These are phyloP conservation scores for Xyrauchen texanus DNA, from an alignment of 2,113 vertebrate genomes.

Conservation along the genomic window DNA sequence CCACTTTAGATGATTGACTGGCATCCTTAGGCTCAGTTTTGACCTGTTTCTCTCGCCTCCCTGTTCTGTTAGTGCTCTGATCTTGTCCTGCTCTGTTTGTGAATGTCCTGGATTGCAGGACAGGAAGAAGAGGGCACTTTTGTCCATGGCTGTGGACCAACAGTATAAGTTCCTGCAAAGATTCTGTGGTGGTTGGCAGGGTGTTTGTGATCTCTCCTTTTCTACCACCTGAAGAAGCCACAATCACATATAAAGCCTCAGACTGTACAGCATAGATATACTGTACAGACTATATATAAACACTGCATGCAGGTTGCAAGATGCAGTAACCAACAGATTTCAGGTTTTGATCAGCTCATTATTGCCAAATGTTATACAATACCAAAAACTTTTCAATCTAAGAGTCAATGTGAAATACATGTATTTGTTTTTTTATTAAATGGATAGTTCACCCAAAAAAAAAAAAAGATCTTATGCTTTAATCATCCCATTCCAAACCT, in stretches of 20 bases:
- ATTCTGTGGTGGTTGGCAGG: conserved; percentile 34
- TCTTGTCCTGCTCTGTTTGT: not conserved
- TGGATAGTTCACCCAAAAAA: too few species aligned
- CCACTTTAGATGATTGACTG: conserved; percentile 21
- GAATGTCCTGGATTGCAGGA: conserved; percentile 5
- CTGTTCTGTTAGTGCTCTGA: not conserved
- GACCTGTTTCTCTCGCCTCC: conserved; percentile 20
- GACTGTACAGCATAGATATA: too few species aligned
- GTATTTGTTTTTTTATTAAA: too few species aligned
- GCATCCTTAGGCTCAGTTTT: conserved; percentile 43
- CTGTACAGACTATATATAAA: too few species aligned
- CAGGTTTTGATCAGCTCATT: not conserved
- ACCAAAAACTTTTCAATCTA: not conserved
- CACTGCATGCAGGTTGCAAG: too few species aligned
- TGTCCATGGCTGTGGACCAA: conserved; percentile 49
- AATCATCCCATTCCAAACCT: too few species aligned
- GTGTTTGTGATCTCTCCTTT: not conserved
- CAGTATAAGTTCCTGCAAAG: conserved; percentile 43
- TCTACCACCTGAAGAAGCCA: conserved; percentile 15
- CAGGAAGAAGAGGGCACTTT: conserved; percentile 41
- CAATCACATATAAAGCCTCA: not conserved
- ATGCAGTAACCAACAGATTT: not conserved
- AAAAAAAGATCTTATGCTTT: too few species aligned
- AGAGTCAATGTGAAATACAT: too few species aligned
- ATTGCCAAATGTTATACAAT: not conserved